Evolutionary conservation across 2,797 vertebrate genomes (phyloP).

Genomic region (Allobates femoralis): DNA sequence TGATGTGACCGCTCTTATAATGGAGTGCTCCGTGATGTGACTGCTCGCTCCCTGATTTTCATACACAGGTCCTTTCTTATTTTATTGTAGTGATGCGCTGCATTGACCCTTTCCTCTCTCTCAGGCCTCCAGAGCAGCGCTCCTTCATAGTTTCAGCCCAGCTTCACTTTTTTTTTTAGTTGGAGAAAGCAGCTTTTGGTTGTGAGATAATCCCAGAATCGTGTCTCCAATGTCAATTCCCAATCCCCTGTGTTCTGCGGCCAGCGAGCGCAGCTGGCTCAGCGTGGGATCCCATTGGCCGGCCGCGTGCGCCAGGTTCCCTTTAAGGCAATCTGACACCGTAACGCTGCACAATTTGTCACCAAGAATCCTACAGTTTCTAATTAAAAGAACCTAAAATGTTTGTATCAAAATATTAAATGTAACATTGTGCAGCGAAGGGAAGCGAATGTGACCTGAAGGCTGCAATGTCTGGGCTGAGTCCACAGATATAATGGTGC

Average conservation of each 20-base stretch:
- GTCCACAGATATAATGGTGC: neutral
- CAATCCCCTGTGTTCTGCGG: neutral
- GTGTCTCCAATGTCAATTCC: conserved; percentile 44
- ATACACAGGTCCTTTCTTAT: neutral
- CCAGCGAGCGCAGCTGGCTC: conserved; percentile 37
- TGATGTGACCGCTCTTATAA: too few relatives aligned
- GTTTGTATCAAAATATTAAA: neutral
- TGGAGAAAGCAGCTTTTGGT: conserved; percentile 29
- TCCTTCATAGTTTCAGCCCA: neutral
- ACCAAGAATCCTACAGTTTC: neutral
- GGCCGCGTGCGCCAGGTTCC: neutral
- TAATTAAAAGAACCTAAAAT: neutral
- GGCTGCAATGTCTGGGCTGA: neutral
- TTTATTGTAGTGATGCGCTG: neutral
- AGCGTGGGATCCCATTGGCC: neutral
- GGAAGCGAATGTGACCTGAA: neutral
- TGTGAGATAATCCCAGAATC: conserved; percentile 11
- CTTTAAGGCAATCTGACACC: conserved; percentile 11
- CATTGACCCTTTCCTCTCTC: neutral
- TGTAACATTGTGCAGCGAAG: neutral
- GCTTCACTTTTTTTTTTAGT: neutral
- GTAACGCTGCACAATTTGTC: neutral
- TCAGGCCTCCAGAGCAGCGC: neutral
- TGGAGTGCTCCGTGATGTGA: too few relatives aligned
- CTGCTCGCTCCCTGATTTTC: too few relatives aligned